These are phyloP conservation scores for Dolichopus griseipennis DNA, from an alignment of 2,888 invertebrate species.

Conservation along the genomic window DNA sequence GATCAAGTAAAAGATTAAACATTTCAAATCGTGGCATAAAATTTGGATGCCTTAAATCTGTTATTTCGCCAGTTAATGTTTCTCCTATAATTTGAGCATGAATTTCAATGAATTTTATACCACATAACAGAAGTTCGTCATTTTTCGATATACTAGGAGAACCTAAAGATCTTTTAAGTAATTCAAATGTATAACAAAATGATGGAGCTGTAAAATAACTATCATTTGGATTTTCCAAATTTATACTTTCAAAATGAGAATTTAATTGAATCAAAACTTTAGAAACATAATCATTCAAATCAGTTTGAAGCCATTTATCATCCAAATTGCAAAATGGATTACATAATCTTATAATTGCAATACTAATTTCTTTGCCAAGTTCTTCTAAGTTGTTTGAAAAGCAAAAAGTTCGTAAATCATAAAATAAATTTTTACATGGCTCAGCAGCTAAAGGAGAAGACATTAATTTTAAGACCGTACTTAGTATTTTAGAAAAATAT, in stretches of 20 bases:
- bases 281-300: conserved; percentile 53
- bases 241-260: conserved; percentile 23
- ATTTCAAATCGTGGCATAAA: conserved; percentile 75
- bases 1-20: conserved; percentile 66
- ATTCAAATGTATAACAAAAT: conserved; percentile 74
- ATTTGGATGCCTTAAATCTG: conserved; percentile 59
- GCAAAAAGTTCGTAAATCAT: conserved; percentile 52
- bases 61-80: conserved; percentile 35
- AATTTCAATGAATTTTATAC: conserved; percentile 57
- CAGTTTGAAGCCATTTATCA: conserved; percentile 65
- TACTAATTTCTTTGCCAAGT: conserved; percentile 55
- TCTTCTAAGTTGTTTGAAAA: conserved; percentile 43
- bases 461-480: conserved; percentile 45
- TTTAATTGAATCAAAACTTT: conserved; percentile 50
- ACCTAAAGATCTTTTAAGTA: conserved; percentile 56
- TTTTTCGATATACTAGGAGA: conserved; percentile 45
- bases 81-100: conserved; percentile 59
- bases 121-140: conserved; percentile 51
- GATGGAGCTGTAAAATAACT: conserved; percentile 51
- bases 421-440: conserved; percentile 52
- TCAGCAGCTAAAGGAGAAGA: conserved; percentile 72
- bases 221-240: conserved; percentile 28
- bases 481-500: conserved; percentile 34
- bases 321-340: conserved; percentile 75
- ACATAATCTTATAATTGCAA: conserved; percentile 62